These are phyloP conservation scores for Periophthalmus magnuspinnatus DNA, from an alignment of 2,797 vertebrate genomes.

Conservation along the genomic window DNA sequence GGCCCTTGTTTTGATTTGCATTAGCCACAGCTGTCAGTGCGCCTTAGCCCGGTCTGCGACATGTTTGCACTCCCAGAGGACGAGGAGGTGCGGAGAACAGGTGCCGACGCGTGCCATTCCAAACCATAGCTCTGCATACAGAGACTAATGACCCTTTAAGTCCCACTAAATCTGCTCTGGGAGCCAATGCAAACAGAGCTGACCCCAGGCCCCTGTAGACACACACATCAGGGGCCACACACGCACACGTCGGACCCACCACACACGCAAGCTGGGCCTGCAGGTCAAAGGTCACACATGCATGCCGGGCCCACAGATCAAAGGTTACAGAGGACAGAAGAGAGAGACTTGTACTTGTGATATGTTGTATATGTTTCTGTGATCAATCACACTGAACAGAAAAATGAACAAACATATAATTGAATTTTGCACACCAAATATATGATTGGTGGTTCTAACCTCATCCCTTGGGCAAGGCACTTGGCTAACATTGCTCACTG, in stretches of 20 bases:
- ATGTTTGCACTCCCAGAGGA: constrained; percentile 32
- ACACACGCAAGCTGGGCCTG: constrained; percentile 26
- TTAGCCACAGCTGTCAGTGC: constrained; percentile 40
- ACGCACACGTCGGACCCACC: constrained; percentile 33
- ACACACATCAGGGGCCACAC: constrained; percentile 40
- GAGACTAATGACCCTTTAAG: constrained; percentile 71
- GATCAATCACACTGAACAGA: too few species aligned
- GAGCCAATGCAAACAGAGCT: constrained; percentile 75
- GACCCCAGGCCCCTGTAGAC: constrained; percentile 46
- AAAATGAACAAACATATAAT: too few species aligned
- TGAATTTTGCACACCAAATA: too few species aligned
- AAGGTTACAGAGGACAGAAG: too few species aligned
- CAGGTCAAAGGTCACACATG: constrained; percentile 58
- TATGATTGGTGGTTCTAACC: too few species aligned
- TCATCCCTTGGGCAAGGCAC: too few species aligned
- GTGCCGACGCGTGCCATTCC: constrained; percentile 34
- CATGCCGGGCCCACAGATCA: too few species aligned
- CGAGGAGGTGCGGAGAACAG: constrained; percentile 34
- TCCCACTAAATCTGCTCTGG: constrained; percentile 68
- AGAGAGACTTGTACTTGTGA: too few species aligned
- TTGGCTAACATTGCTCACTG: too few species aligned
- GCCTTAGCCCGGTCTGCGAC: constrained; percentile 32
- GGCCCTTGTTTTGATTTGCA: constrained; percentile 43
- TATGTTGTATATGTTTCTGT: too few species aligned
- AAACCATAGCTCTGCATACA: constrained; percentile 47